phyloP scores from a whole-genome alignment of 2,888 invertebrate genomes.

The Dysmachus trigonus region DNA sequence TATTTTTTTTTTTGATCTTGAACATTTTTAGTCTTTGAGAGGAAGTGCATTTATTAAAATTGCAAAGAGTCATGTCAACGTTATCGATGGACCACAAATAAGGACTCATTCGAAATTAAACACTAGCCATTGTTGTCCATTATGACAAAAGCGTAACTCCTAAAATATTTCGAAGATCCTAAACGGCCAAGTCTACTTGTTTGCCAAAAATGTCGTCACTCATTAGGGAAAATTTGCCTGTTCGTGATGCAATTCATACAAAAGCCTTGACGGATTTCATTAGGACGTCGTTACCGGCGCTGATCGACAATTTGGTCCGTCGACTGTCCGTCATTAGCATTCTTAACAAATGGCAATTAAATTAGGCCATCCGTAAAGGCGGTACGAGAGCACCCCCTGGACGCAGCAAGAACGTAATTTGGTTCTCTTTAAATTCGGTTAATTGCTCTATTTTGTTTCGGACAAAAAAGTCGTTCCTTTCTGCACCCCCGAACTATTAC shows the following conservation, averaged over 20 bases:
- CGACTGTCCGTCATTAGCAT: neutral
- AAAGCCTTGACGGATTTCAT: neutral
- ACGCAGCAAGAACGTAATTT: neutral
- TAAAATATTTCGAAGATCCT: neutral
- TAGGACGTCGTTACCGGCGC: neutral
- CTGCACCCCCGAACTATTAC: neutral
- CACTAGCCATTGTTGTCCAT: too few relatives aligned
- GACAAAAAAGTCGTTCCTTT: neutral
- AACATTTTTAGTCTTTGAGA: too few relatives aligned
- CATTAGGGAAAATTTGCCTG: neutral
- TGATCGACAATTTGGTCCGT: neutral
- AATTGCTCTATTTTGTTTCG: neutral
- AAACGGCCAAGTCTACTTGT: neutral
- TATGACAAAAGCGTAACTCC: too few relatives aligned
- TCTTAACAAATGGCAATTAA: slow-evolving; percentile 2
- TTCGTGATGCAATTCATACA: neutral
- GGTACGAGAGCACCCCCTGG: neutral
- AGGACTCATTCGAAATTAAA: too few relatives aligned
- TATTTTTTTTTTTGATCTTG: too few relatives aligned
- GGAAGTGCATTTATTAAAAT: too few relatives aligned
- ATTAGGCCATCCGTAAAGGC: neutral
- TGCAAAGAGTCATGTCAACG: too few relatives aligned
- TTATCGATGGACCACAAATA: too few relatives aligned
- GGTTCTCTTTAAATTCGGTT: neutral
- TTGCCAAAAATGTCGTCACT: neutral